Evolutionary conservation across 2,797 vertebrate species (phyloP), one percentile per base, ranked within the genome.

Genomic region (Channallabes apus): DNA sequence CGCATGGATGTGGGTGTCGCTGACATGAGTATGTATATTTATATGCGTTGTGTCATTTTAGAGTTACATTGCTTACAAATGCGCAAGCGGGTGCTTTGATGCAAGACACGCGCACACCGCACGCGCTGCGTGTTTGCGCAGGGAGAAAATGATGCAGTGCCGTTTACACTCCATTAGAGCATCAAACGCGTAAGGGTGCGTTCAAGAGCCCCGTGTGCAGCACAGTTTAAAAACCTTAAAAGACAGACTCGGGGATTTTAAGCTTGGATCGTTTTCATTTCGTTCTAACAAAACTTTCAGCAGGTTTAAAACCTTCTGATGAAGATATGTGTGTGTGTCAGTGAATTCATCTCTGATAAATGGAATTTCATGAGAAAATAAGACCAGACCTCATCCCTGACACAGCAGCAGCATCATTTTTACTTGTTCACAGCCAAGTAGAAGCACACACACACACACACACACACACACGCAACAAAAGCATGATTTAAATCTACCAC

Each of bases 101-200:
- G 35, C 58, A 62, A 62, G 22, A n/a, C 76, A 38, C 76, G 12
- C 51, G 18, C 54, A 5, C 54, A 58, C 69, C 69, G 38, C 81
- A 32, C 35, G 15, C 17, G 2, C n/a, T 69, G 59, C 17, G 20
- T 7, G 76, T 81, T 67, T 81, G 64, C 65, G 80, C 80, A 71
- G 65, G 18, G 81, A 82, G 81, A 72, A 82, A 82, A 72, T 82
- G 81, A 82, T 82, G 81, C 81, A 82, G 81, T 82, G 51, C 27
- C 29, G 65, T 69, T 82, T 35, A 22, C 80, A 54, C 80, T 56
- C 64, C 64, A 24, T 56, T 69, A n/a, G 80, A 82, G 65, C 65
- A n/a, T 82, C 80, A 82, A 58, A 17, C 65, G 15, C 64, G 8
- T 56, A 22, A 56, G 20, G 65, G 4, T 58, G n/a, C 62, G 8